Base-by-base conservation (phyloP, 2,888 invertebrate species). In the Caradrina kadenii region DNA sequence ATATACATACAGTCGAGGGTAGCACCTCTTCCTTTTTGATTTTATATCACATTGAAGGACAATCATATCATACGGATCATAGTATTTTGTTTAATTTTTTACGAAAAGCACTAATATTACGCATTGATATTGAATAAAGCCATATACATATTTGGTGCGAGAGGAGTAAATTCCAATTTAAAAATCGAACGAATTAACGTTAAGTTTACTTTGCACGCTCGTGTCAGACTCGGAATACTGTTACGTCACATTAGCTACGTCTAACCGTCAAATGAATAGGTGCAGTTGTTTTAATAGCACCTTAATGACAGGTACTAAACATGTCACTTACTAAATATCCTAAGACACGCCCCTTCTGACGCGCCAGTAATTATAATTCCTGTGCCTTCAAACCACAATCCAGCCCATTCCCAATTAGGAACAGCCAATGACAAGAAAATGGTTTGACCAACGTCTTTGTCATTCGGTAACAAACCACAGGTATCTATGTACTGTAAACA, bases 281-380 rank as follows among this genome's bases (percentile, higher is more conserved):
- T 21, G n/a, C 42, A 50, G 21, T 74, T 39, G 50, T 74, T 21
- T 1, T 66, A 53, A 13, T 55, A 50, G 21, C 2, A 45, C 49
- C 45, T n/a, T 10, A 73, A 62, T 61, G 48, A 62, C 39, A 64
- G 11, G 21, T 42, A 22, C 42, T 69, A 55, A 11, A 17, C 17
- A 15, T 65, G 55, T 63, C 60, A 63, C 49, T 56, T 42, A 63
- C 39, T 6, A 69, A 77, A 74, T 74, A 74, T 63, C 74, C 4
- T 26, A 45, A 50, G 60, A 74, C 69, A 79, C 75, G 65, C 65
- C 75, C 55, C 42, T 49, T 42, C 3, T 39, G 0, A 52, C 62
- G 60, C 52, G 35, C 48, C 39, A 0, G 15, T 17, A 45, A 65
- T 73, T 62, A 52, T 10, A 15, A 42, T 39, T 17, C 63, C 45